A percentile compares a stretch with the other conserved stretches of the same genome.
These are phyloP conservation scores for Pungitius pungitius DNA, from an alignment of 2,113 vertebrate species.

Conservation along the genomic window DNA sequence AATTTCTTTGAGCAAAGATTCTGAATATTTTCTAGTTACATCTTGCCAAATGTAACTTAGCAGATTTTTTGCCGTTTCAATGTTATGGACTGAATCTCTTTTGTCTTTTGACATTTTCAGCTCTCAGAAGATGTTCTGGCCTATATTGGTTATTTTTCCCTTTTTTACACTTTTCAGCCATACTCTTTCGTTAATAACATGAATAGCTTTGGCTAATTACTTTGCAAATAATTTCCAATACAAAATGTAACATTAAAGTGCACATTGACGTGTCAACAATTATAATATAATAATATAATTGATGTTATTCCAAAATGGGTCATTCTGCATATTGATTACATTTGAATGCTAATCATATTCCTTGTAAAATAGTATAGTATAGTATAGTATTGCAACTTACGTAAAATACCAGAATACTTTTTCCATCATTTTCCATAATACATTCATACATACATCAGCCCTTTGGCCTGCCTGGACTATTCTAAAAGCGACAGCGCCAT, in stretches of 20 bases:
- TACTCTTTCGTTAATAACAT: background rate
- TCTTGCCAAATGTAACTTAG: background rate
- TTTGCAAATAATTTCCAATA: background rate
- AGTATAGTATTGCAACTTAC: background rate
- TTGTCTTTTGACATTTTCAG: background rate
- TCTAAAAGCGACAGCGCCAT: slow-evolving; percentile 11
- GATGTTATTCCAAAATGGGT: background rate
- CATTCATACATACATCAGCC: background rate
- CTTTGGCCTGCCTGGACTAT: background rate
- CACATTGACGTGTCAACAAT: background rate
- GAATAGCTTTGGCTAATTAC: background rate
- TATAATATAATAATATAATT: background rate
- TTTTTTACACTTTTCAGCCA: background rate
- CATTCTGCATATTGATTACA: background rate
- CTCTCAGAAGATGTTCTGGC: background rate
- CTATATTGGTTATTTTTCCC: background rate
- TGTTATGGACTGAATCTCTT: background rate
- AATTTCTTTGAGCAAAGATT: background rate
- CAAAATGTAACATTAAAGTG: background rate
- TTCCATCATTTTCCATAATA: background rate
- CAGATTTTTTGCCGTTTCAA: background rate
- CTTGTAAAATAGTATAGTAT: background rate
- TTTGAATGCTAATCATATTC: background rate
- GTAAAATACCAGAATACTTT: background rate
- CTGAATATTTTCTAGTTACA: background rate